Percentiles rank a stretch among this genome's conserved stretches.
These are phyloP conservation scores for Gorsachius magnificus DNA, from an alignment of 2,797 vertebrate genomes.

Conservation along the genomic window DNA sequence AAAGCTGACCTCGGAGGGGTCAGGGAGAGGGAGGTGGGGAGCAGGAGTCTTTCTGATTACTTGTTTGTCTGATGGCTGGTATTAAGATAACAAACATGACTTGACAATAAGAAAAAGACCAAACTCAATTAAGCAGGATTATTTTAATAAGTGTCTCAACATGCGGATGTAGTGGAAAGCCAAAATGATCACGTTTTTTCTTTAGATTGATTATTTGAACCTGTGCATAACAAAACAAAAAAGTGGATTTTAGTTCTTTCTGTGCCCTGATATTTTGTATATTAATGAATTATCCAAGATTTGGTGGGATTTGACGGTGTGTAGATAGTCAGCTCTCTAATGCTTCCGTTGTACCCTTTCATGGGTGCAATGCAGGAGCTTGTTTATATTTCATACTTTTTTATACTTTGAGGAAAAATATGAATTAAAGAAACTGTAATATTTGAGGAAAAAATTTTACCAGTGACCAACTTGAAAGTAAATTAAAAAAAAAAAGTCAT, in stretches of 20 bases:
- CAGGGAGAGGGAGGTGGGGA: constrained; percentile 70
- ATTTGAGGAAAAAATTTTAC: constrained; percentile 73
- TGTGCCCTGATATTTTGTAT: constrained; percentile 87
- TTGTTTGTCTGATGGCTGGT: constrained; percentile 80
- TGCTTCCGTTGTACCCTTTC: constrained; percentile 78
- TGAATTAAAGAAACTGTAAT: constrained; percentile 74
- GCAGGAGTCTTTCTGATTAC: constrained; percentile 78
- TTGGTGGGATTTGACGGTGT: constrained; percentile 83
- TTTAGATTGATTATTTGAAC: constrained; percentile 83
- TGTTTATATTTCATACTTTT: constrained; percentile 95
- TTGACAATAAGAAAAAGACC: constrained; percentile 80
- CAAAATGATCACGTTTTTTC: constrained; percentile 81
- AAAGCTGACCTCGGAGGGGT: constrained; percentile 73
- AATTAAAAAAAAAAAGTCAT: constrained; percentile 65
- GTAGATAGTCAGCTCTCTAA: constrained; percentile 82
- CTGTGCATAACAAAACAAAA: constrained; percentile 80
- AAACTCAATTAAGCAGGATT: constrained; percentile 83
- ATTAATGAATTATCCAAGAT: constrained; percentile 80
- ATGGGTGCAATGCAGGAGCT: constrained; percentile 79
- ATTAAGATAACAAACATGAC: constrained; percentile 77
- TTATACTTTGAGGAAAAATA: constrained; percentile 88
- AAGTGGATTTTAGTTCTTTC: constrained; percentile 84
- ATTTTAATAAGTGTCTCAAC: constrained; percentile 85
- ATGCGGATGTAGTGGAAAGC: constrained; percentile 81
- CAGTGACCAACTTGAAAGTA: constrained; percentile 74